phyloP scores from a whole-genome alignment of 1,140 invertebrate genomes.

The Drosophila auraria region DNA sequence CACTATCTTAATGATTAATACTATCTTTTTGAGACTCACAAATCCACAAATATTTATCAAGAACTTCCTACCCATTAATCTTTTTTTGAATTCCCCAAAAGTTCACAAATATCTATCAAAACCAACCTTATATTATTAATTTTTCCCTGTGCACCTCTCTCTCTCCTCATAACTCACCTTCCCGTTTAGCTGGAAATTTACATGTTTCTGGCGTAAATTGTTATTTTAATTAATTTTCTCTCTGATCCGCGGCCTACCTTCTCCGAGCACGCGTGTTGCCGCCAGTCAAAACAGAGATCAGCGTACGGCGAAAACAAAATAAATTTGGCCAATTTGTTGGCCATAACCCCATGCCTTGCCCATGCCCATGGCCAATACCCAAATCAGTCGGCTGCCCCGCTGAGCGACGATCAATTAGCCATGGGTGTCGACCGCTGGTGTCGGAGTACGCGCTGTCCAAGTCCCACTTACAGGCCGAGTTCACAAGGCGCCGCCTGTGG shows the following conservation, averaged over 20 bases:
- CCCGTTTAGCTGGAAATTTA: conserved; percentile 72
- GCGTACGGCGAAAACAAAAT: conserved; percentile 47
- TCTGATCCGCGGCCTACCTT: conserved; percentile 28
- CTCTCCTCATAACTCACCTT: neutral
- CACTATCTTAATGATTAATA: too few relatives aligned
- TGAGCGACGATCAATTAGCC: conserved; percentile 78
- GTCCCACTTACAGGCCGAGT: conserved; percentile 64
- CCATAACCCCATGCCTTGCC: conserved; percentile 14
- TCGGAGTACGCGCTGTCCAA: conserved; percentile 50
- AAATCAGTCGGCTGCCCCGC: conserved; percentile 68
- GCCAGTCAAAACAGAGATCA: conserved; percentile 65
- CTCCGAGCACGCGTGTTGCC: conserved; percentile 55
- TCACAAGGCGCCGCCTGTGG: conserved; percentile 71
- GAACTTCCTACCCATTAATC: neutral
- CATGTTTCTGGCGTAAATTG: conserved; percentile 72
- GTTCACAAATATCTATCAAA: neutral
- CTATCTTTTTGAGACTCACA: too few relatives aligned
- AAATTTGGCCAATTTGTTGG: conserved; percentile 80
- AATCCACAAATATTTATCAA: neutral
- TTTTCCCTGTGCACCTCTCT: conserved; percentile 7
- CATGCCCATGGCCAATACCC: conserved; percentile 50
- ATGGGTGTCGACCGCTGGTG: conserved; percentile 58
- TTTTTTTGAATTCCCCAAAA: neutral
- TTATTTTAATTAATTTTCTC: conserved; percentile 79
- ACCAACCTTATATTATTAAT: neutral